These are phyloP conservation scores for Semnopithecus entellus DNA, from an alignment of 2,113 vertebrate genomes.

Conservation along the genomic window DNA sequence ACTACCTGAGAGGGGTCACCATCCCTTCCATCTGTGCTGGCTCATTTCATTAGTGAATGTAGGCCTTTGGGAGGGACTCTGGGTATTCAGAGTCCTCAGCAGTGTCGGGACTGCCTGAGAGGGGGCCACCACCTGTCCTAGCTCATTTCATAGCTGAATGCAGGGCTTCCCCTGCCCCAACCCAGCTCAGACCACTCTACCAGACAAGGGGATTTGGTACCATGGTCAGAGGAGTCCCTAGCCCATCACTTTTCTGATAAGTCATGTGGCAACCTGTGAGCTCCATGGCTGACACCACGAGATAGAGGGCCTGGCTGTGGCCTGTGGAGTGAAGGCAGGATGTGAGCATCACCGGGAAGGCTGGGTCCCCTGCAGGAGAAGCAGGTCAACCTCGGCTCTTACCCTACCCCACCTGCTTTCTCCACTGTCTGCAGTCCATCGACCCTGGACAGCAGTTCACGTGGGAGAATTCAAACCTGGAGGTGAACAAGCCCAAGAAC, in stretches of 20 bases:
- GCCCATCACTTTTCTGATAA: not conserved
- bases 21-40: no score
- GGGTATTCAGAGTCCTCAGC: not conserved
- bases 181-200: not conserved
- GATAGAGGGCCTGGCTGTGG: not conserved
- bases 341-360: not conserved
- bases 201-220: not conserved
- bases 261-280: not conserved
- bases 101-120: accelerated
- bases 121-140: not conserved
- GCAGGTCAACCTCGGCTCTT: not conserved
- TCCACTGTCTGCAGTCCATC: conserved; percentile 86
- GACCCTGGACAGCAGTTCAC: conserved; percentile 98
- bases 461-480: conserved; percentile 98
- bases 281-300: accelerated
- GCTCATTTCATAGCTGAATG: not conserved
- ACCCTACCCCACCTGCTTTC: not conserved
- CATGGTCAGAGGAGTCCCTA: not conserved
- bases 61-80: no score
- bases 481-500: conserved; percentile 98
- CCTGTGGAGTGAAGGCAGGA: not conserved
- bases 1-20: no score
- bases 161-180: not conserved
- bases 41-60: no score
- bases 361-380: not conserved